These are phyloP conservation scores for Thalassaphorura encarpata DNA, from an alignment of 1,140 invertebrate genomes.

Conservation along the genomic window DNA sequence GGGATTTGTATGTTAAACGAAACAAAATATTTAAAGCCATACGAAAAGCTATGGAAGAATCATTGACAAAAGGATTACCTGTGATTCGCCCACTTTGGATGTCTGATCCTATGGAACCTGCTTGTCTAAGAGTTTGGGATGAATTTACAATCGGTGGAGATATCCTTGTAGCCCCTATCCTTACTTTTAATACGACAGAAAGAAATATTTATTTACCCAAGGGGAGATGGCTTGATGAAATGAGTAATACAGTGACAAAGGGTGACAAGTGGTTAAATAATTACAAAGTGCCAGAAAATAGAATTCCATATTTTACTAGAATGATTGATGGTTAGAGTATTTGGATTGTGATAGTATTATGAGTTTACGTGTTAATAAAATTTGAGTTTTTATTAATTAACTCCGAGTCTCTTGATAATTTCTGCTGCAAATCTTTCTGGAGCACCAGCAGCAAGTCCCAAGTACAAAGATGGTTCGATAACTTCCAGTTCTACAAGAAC, in stretches of 20 bases:
- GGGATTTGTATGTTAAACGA: constrained; percentile 60
- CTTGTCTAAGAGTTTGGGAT: constrained; percentile 65
- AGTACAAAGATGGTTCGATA: too few relatives aligned
- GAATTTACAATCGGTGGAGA: constrained; percentile 87
- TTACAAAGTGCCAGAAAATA: constrained; percentile 63
- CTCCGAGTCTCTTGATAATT: too few relatives aligned
- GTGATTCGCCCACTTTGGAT: constrained; percentile 86
- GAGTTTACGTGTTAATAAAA: too few relatives aligned
- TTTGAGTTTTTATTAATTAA: too few relatives aligned
- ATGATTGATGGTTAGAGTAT: constrained; percentile 65
- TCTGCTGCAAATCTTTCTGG: too few relatives aligned
- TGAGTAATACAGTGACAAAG: constrained; percentile 69
- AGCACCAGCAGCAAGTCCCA: too few relatives aligned
- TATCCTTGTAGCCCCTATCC: constrained; percentile 79
- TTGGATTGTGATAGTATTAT: too few relatives aligned
- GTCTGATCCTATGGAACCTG: constrained; percentile 67
- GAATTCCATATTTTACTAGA: constrained; percentile 73
- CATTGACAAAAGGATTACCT: constrained; percentile 15
- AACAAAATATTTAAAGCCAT: constrained; percentile 23
- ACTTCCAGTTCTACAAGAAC: too few relatives aligned
- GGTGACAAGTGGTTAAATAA: constrained; percentile 82
- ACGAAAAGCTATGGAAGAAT: constrained; percentile 27
- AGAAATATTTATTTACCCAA: constrained; percentile 69
- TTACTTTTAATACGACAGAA: constrained; percentile 53
- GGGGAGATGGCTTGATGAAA: constrained; percentile 81